These are phyloP conservation scores for Carlito syrichta DNA, from an alignment of 2,113 vertebrate species.

Conservation along the genomic window DNA sequence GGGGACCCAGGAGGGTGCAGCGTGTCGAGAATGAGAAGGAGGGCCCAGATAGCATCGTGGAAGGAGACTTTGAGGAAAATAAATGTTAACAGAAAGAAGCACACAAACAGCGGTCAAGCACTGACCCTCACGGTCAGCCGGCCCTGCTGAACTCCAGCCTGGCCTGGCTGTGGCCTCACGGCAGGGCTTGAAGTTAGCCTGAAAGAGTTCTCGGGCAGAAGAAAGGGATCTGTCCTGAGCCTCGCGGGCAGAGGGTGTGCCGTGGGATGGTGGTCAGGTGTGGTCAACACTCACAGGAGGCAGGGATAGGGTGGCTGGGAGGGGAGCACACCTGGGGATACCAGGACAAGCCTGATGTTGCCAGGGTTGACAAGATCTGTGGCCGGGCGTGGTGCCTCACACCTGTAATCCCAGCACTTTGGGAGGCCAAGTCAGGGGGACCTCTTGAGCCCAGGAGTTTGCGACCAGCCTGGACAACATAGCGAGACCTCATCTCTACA, in stretches of 20 bases:
- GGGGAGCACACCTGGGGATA: fast-evolving
- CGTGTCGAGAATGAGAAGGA: background rate
- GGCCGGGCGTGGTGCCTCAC: too few species aligned
- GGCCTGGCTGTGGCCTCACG: background rate
- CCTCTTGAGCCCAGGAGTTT: too few species aligned
- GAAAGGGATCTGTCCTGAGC: background rate
- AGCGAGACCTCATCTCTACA: too few species aligned
- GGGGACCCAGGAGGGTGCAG: background rate
- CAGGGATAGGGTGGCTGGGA: background rate
- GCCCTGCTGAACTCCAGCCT: background rate
- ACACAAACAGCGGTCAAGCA: background rate
- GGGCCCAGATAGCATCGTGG: background rate
- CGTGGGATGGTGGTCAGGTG: background rate
- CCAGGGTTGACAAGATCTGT: too few species aligned
- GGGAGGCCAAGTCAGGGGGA: too few species aligned
- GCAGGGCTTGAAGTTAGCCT: background rate
- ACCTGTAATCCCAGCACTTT: too few species aligned
- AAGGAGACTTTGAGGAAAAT: background rate
- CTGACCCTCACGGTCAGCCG: background rate
- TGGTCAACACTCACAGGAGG: background rate
- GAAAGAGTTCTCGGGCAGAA: background rate
- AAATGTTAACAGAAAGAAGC: background rate
- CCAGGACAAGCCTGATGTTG: background rate
- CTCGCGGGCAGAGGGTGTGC: background rate
- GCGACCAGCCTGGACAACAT: too few species aligned